These are phyloP conservation scores for Abrostola triplasia DNA, from an alignment of 2,888 invertebrate genomes.

Conservation along the genomic window DNA sequence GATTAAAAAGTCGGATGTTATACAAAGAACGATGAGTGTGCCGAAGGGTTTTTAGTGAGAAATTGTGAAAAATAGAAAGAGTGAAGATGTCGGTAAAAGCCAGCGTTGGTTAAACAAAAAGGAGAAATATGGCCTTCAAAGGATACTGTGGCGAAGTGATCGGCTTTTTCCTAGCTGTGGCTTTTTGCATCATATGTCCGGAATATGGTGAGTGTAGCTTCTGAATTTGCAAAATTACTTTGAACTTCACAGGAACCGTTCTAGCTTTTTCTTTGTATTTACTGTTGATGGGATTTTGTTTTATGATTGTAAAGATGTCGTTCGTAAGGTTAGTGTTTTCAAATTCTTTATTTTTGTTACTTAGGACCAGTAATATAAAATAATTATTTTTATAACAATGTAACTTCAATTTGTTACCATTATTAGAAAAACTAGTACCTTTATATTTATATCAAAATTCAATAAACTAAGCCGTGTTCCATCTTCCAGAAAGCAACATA, in stretches of 20 bases:
- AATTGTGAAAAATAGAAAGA: conserved; percentile 71
- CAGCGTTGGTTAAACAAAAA: conserved; percentile 82
- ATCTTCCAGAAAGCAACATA: too few relatives aligned
- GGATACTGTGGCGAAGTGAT: conserved; percentile 81
- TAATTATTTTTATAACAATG: too few relatives aligned
- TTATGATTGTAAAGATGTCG: too few relatives aligned
- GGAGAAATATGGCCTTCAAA: conserved; percentile 82
- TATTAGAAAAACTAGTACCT: too few relatives aligned
- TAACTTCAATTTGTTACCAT: too few relatives aligned
- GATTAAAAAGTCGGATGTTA: conserved; percentile 63
- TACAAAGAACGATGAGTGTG: conserved; percentile 72
- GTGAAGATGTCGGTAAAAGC: conserved; percentile 82
- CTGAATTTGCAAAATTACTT: conserved; percentile 18
- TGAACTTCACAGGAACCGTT: conserved; percentile 8
- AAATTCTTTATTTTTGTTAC: too few relatives aligned
- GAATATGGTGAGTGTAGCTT: conserved; percentile 80
- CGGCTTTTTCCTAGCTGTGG: conserved; percentile 83
- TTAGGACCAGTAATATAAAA: too few relatives aligned
- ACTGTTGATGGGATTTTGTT: not conserved
- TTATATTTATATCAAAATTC: too few relatives aligned
- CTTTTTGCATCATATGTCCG: conserved; percentile 83
- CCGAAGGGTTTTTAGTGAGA: conserved; percentile 71
- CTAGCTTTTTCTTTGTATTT: conserved; percentile 13
- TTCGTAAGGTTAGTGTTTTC: too few relatives aligned
- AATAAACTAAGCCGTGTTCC: too few relatives aligned